Conservation (phyloP, 2,113 vertebrate species). For the Orycteropus afer region DNA sequence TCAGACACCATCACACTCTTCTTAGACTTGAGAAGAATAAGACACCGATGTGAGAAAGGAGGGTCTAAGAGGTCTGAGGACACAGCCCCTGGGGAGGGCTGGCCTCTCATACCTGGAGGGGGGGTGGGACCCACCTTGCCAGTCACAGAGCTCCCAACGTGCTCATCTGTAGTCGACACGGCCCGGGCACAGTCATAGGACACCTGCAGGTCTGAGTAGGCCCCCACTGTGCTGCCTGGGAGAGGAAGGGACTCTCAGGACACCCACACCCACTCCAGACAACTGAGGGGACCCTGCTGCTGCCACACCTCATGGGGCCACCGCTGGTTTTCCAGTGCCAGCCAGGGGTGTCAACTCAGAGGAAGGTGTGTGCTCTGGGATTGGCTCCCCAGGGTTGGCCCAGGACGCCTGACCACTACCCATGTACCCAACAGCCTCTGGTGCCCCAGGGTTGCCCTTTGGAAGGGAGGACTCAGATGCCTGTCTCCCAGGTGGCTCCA, state of each 20-base stretch:
- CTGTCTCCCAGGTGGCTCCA: too few relatives aligned
- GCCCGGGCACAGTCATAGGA: conserved; percentile 82
- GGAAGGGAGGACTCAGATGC: not conserved
- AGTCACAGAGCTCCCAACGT: conserved; percentile 66
- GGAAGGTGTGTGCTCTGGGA: too few relatives aligned
- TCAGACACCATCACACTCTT: conserved; percentile 90
- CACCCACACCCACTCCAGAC: not conserved
- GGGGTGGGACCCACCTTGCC: conserved; percentile 86
- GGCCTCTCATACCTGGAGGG: not conserved
- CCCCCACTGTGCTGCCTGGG: conserved; percentile 58
- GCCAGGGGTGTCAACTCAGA: too few relatives aligned
- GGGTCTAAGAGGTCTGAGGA: rapidly evolving
- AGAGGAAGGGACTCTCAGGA: not conserved
- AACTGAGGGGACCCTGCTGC: not conserved
- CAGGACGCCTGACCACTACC: too few relatives aligned
- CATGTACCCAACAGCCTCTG: not conserved
- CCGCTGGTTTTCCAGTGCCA: too few relatives aligned
- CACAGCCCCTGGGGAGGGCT: not conserved
- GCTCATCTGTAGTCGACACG: conserved; percentile 78
- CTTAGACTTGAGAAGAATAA: conserved; percentile 86
- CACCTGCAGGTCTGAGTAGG: conserved; percentile 84
- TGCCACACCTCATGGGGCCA: not conserved
- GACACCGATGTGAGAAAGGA: not conserved
- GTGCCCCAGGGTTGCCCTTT: not conserved
- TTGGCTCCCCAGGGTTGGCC: too few relatives aligned